Evolutionary conservation across 2,797 vertebrate genomes (phyloP).

Genomic region (Oryzias sinensis): DNA sequence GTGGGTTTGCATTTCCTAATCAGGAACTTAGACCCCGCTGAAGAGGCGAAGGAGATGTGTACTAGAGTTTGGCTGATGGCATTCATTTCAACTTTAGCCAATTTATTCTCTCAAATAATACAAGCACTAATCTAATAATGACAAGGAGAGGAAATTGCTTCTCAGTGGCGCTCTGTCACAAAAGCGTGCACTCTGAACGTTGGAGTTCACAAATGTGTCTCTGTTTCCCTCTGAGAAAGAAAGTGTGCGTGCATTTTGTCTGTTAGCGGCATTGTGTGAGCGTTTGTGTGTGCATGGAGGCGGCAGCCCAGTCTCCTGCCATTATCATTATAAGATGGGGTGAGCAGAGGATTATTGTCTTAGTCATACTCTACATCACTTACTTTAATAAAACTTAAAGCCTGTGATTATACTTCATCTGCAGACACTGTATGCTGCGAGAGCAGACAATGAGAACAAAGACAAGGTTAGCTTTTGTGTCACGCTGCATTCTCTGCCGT

Average conservation of each 20-base stretch:
- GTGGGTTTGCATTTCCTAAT: slow-evolving; percentile 36
- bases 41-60: slow-evolving; percentile 40
- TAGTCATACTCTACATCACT: slow-evolving; percentile 68
- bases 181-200: slow-evolving; percentile 18
- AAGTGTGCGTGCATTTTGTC: slow-evolving; percentile 7
- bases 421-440: slow-evolving; percentile 41
- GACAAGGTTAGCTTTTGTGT: slow-evolving; percentile 31
- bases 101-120: slow-evolving; percentile 71
- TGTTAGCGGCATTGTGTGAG: slow-evolving; percentile 6
- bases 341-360: slow-evolving; percentile 67
- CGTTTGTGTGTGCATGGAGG: slow-evolving; percentile 15
- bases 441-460: slow-evolving; percentile 49
- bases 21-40: slow-evolving; percentile 25
- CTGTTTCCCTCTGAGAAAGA: background rate
- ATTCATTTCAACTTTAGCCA: slow-evolving; percentile 62
- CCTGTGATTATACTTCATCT: slow-evolving; percentile 69
- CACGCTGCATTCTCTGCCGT: slow-evolving; percentile 2
- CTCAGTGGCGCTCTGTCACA: slow-evolving; percentile 44
- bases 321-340: slow-evolving; percentile 70
- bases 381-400: slow-evolving; percentile 72
- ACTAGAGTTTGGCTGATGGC: slow-evolving; percentile 50
- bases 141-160: slow-evolving; percentile 70
- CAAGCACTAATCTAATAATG: slow-evolving; percentile 78
- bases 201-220: slow-evolving; percentile 1
- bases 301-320: slow-evolving; percentile 68